These are phyloP conservation scores for Pelecanoides urinatrix DNA, from an alignment of 2,113 vertebrate genomes.

Conservation along the genomic window DNA sequence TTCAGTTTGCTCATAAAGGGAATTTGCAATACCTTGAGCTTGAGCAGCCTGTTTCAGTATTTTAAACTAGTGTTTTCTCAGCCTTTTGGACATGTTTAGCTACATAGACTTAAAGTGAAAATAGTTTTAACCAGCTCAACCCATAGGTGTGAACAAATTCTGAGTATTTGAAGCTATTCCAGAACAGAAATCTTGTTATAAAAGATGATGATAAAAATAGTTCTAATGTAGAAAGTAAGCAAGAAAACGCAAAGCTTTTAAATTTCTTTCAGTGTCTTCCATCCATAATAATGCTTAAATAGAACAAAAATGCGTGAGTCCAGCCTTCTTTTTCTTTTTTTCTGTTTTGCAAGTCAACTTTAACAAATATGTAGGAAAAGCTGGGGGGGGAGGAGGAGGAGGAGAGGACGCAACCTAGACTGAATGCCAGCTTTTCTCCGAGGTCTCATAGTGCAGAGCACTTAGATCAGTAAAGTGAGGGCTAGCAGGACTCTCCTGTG, in stretches of 20 bases:
- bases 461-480: conserved; percentile 3
- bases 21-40: neutral
- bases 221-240: neutral
- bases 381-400: neutral
- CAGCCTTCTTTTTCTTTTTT: neutral
- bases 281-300: neutral
- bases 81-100: neutral
- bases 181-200: neutral
- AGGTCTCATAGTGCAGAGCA: neutral
- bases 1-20: neutral
- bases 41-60: neutral
- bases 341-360: neutral
- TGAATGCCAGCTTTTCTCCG: neutral
- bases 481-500: neutral
- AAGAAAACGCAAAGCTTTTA: neutral
- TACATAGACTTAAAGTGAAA: neutral
- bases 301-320: neutral
- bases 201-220: neutral
- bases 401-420: neutral
- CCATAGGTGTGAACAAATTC: neutral
- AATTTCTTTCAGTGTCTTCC: neutral
- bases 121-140: neutral
- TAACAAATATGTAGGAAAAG: conserved; percentile 1
- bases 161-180: neutral
- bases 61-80: neutral